phyloP scores from a whole-genome alignment of 1,140 invertebrate species.

The Mylabris phalerata region DNA sequence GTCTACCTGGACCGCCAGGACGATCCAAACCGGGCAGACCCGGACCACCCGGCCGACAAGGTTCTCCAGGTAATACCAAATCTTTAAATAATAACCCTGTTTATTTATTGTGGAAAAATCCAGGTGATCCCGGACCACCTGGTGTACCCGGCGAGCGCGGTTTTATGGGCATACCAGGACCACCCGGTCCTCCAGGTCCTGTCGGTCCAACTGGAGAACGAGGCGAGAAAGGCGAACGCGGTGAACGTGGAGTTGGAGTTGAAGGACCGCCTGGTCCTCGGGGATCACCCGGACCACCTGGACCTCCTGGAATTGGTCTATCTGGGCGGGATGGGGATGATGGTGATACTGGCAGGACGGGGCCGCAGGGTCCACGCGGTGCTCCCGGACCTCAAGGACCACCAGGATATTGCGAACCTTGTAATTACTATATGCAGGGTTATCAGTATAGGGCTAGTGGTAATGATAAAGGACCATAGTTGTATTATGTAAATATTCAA shows the following conservation, averaged over 20 bases:
- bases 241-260: conserved; percentile 57
- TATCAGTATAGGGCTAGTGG: conserved; percentile 39
- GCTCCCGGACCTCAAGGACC: conserved; percentile 49
- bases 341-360: conserved; percentile 58
- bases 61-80: conserved; percentile 50
- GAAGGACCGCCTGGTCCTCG: conserved; percentile 61
- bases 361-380: conserved; percentile 46
- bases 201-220: conserved; percentile 54
- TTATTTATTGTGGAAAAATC: not conserved
- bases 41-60: conserved; percentile 54
- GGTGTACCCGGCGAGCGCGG: conserved; percentile 48
- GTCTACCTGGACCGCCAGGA: conserved; percentile 56
- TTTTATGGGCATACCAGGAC: conserved; percentile 57
- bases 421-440: conserved; percentile 41
- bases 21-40: conserved; percentile 50
- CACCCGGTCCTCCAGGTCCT: conserved; percentile 51
- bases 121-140: conserved; percentile 37
- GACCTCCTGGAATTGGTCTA: conserved; percentile 54
- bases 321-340: conserved; percentile 54
- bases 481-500: too few species aligned
- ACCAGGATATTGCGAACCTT: conserved; percentile 58
- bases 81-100: not conserved
- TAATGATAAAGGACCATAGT: conserved; percentile 45
- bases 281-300: conserved; percentile 55
- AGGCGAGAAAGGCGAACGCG: conserved; percentile 67